These are phyloP conservation scores for Kryptolebias ocellatus DNA, from an alignment of 2,797 vertebrate species.

Conservation along the genomic window DNA sequence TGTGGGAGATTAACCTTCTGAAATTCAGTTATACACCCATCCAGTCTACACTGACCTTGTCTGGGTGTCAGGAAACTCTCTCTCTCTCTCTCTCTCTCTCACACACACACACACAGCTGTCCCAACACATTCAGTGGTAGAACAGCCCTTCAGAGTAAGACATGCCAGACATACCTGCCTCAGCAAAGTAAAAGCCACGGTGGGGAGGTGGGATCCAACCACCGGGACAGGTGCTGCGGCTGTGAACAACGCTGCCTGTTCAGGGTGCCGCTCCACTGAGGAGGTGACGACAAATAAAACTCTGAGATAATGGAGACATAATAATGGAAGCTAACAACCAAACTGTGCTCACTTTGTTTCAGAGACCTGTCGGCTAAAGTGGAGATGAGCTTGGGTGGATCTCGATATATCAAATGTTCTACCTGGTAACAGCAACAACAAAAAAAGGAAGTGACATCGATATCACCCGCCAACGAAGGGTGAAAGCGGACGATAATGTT, in stretches of 20 bases:
- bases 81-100: conserved; percentile 17
- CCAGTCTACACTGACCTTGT: conserved; percentile 9
- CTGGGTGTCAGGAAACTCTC: conserved; percentile 18
- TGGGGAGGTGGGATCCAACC: conserved; percentile 40
- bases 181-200: conserved; percentile 57
- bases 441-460: conserved; percentile 24
- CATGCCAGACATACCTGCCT: conserved; percentile 64
- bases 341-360: neutral
- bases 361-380: conserved; percentile 1
- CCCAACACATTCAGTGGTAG: conserved; percentile 66
- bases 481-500: too few relatives aligned
- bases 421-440: conserved; percentile 2
- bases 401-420: conserved; percentile 1
- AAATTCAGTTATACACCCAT: conserved; percentile 1
- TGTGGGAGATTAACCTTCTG: neutral
- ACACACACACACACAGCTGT: conserved; percentile 64
- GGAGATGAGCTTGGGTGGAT: conserved; percentile 2
- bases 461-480: too few relatives aligned
- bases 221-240: conserved; percentile 64
- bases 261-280: conserved; percentile 11
- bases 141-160: conserved; percentile 50
- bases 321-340: conserved; percentile 18
- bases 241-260: conserved; percentile 35
- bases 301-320: conserved; percentile 38
- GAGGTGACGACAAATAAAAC: conserved; percentile 49